A percentile compares a stretch with the other conserved stretches of the same genome.
These are phyloP conservation scores for roundworm (Caenorhabditis elegans) DNA, from an alignment of 1,140 invertebrate species.

Conservation along the genomic window DNA sequence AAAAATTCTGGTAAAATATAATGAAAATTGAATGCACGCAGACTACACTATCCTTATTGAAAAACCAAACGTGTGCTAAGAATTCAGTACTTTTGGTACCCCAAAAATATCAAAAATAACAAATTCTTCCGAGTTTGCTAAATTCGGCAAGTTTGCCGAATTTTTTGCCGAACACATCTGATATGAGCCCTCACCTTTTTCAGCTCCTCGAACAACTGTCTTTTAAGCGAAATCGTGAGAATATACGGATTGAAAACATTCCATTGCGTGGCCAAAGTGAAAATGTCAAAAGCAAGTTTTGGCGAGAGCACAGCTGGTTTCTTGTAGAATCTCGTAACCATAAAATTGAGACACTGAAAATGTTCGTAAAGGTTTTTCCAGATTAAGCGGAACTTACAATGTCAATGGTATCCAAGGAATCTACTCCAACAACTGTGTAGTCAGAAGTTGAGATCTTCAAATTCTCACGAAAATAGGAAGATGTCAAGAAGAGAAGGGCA, in stretches of 20 bases:
- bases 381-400: neutral
- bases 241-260: neutral
- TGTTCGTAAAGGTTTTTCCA: no score
- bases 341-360: neutral
- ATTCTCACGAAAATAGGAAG: neutral
- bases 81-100: no score
- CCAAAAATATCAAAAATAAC: no score
- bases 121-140: no score
- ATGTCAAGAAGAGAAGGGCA: neutral
- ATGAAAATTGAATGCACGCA: no score
- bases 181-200: neutral
- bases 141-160: no score
- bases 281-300: neutral
- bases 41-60: no score
- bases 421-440: neutral
- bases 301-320: neutral
- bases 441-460: neutral
- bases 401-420: neutral
- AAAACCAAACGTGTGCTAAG: no score
- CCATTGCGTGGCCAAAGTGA: neutral
- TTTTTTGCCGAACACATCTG: no score
- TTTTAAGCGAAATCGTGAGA: neutral
- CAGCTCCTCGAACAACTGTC: neutral
- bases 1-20: no score
- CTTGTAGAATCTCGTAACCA: neutral